These are phyloP conservation scores for Sipunculus nudus DNA, from an alignment of 2,888 invertebrate species.

Conservation along the genomic window DNA sequence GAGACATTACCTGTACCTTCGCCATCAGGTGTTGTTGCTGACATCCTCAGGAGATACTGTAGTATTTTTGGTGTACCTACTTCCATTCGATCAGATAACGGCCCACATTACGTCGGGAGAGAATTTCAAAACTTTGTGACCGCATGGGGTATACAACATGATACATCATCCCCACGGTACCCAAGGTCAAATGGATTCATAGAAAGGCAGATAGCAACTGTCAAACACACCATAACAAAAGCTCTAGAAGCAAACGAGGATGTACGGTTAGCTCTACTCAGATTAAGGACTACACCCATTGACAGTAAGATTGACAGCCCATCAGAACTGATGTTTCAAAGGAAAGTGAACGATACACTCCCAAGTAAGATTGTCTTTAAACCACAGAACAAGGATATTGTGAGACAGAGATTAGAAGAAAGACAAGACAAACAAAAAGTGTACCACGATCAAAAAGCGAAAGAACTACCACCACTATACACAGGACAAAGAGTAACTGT, in stretches of 20 bases:
- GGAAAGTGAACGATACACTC: not conserved
- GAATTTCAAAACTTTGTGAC: not conserved
- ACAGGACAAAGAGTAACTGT: too few relatives aligned
- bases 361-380: not conserved
- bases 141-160: not conserved
- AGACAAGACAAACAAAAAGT: not conserved
- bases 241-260: not conserved
- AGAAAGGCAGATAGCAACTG: not conserved
- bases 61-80: not conserved
- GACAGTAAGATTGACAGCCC: not conserved
- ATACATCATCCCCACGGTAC: too few relatives aligned
- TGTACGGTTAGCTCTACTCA: not conserved
- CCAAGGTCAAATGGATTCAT: not conserved
- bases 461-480: too few relatives aligned
- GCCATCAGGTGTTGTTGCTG: not conserved
- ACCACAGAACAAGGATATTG: not conserved
- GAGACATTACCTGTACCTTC: not conserved
- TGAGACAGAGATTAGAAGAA: not conserved
- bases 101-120: not conserved
- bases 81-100: not conserved
- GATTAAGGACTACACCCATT: not conserved
- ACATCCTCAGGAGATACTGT: not conserved
- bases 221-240: not conserved
- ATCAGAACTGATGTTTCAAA: not conserved
- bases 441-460: not conserved